phyloP scores from a whole-genome alignment of 2,888 invertebrate genomes.

The Leucophora obtusa region DNA sequence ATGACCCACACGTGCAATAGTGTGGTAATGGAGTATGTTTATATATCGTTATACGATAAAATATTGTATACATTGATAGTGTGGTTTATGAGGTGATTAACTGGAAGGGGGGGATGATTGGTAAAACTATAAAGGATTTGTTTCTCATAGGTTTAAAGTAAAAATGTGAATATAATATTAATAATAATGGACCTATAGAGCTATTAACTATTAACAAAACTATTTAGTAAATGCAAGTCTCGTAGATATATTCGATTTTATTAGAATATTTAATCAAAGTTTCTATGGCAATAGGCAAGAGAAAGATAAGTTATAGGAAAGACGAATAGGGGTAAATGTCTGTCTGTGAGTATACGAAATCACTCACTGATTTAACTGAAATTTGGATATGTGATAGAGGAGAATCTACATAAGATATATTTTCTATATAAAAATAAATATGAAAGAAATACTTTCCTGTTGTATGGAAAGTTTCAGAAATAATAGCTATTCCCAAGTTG shows the following conservation, averaged over 20 bases:
- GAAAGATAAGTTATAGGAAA: too few relatives aligned
- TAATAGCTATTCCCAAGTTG: too few relatives aligned
- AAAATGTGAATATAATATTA: background rate
- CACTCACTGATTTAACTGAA: too few relatives aligned
- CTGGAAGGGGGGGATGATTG: background rate
- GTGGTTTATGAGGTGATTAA: conserved; percentile 18
- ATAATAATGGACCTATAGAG: background rate
- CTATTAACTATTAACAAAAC: background rate
- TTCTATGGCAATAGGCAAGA: background rate
- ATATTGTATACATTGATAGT: conserved; percentile 6
- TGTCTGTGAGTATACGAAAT: too few relatives aligned
- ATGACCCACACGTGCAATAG: conserved; percentile 48
- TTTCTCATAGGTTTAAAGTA: background rate
- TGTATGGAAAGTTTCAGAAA: too few relatives aligned
- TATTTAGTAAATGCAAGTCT: background rate
- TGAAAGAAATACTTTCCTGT: too few relatives aligned
- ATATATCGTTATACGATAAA: background rate
- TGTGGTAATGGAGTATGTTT: background rate
- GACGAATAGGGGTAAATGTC: too few relatives aligned
- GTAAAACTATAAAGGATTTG: conserved; percentile 4
- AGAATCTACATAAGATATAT: too few relatives aligned
- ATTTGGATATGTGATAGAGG: too few relatives aligned
- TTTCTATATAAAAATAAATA: too few relatives aligned
- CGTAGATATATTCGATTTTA: background rate
- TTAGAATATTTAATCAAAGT: background rate